Percentiles rank a stretch among this genome's conserved stretches.
phyloP scores from a whole-genome alignment of 2,113 vertebrate genomes.

The Dromas ardeola region DNA sequence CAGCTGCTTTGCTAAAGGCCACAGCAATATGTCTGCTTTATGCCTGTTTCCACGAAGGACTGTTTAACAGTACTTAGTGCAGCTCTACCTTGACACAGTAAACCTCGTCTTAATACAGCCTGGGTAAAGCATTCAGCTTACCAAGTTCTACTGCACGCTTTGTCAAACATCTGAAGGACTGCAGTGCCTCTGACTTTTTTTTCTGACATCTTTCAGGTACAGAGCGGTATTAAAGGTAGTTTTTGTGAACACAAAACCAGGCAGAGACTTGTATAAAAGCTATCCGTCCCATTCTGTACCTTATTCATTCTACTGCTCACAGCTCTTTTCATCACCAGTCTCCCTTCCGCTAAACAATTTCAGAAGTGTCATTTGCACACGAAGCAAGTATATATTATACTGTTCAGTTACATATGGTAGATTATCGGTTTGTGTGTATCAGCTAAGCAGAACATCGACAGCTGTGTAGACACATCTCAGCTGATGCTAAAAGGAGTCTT shows the following conservation, averaged over 20 bases:
- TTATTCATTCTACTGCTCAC: neutral
- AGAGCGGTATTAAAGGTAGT: neutral
- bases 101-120: neutral
- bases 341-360: neutral
- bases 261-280: neutral
- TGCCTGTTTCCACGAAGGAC: constrained; percentile 16
- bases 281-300: neutral
- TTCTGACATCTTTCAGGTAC: neutral
- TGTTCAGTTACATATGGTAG: neutral
- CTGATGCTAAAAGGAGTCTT: neutral
- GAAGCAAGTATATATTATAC: neutral
- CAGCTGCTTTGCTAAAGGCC: constrained; percentile 48
- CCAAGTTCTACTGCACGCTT: neutral
- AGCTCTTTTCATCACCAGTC: neutral
- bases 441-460: constrained; percentile 11
- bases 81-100: neutral
- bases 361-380: constrained; percentile 9
- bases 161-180: constrained; percentile 40
- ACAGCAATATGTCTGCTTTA: constrained; percentile 31
- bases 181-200: neutral
- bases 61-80: constrained; percentile 53
- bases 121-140: neutral
- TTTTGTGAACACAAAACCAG: neutral
- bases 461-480: constrained; percentile 13
- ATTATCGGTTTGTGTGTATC: neutral